These are phyloP conservation scores for Heliconius ismenius DNA, from an alignment of 2,888 invertebrate species.

Conservation along the genomic window DNA sequence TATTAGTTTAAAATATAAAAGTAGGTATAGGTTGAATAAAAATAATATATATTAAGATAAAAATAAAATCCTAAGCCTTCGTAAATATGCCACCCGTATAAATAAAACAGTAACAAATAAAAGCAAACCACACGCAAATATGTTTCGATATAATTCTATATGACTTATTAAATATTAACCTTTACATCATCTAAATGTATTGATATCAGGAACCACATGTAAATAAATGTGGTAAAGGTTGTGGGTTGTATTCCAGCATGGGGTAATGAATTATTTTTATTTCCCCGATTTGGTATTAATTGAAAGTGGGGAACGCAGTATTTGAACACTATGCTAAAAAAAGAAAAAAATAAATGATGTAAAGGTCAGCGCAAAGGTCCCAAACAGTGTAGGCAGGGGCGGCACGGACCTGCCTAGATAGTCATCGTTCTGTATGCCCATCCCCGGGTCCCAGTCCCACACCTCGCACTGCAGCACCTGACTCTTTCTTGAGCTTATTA, in stretches of 20 bases:
- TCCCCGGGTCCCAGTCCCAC: constrained; percentile 92
- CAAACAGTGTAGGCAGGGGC: constrained; percentile 51
- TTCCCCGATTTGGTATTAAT: background rate
- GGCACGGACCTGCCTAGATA: constrained; percentile 90
- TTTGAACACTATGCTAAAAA: background rate
- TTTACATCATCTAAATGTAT: constrained; percentile 17
- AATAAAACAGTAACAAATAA: constrained; percentile 5
- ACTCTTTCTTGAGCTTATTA: constrained; percentile 87
- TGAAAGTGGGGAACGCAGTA: background rate
- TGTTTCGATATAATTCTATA: background rate
- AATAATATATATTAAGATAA: background rate
- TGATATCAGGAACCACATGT: background rate
- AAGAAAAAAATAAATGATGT: constrained; percentile 45
- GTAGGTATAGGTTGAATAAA: background rate
- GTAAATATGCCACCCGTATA: constrained; percentile 21
- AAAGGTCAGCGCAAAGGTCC: constrained; percentile 51
- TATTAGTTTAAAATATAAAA: background rate
- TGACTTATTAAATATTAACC: constrained; percentile 41
- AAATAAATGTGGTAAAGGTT: background rate
- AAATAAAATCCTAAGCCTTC: constrained; percentile 19
- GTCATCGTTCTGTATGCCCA: constrained; percentile 91
- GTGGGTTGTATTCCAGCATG: background rate
- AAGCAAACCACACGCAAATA: constrained; percentile 45
- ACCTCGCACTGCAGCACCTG: constrained; percentile 88
- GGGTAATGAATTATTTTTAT: background rate